Evolutionary conservation across 2,113 vertebrate species (phyloP), one percentile per base, ranked within the genome.

Genomic region (Agelaius tricolor): DNA sequence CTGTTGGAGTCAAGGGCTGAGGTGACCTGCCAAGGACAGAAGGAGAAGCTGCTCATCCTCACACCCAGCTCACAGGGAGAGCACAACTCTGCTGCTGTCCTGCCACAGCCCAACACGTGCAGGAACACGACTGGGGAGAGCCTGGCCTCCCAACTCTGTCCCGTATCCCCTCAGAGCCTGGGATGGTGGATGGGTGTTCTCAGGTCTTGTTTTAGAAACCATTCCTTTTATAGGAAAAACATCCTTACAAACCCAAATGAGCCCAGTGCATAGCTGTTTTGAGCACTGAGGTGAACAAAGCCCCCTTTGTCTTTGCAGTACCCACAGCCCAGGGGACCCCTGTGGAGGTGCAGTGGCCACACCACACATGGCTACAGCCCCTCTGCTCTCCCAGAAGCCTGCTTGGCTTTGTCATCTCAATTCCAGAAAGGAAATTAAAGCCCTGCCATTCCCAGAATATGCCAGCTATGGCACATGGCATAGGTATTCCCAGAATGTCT

Each of bases 1-100:
- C 98, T 98, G n/a, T 49, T 98, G 26, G 98, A 99, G 57, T 97
- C 97, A 33, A 91, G 96, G 88, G 98, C 94, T 87, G 98, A 98
- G 89, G 98, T 89, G 85, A 99, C 97, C 99, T 99, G 96, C 67
- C 89, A 71, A 55, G 61, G 61, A 67, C 69, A 43, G 67, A 66
- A 15, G 47, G 41, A 93, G 62, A 57, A 65, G 75, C 6, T 6
- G 2, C 26, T 68, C 4, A 33, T 41, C 24, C 33, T 44, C 9
- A 46, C 5, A 30, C 11, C 19, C 49, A 51, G 49, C 5, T 59
- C 43, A 7, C 5, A 2, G 49, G 77, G 75, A n/a, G 21, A 49
- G 13, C 66, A 61, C 24, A 27, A 5, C 7, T 4, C 33, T 83
- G 28, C 47, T 83, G 28, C 15, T 11, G 21, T 13, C 5, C 1